Conservation (phyloP, 2,797 vertebrate genomes). For the Chrosomus eos region DNA sequence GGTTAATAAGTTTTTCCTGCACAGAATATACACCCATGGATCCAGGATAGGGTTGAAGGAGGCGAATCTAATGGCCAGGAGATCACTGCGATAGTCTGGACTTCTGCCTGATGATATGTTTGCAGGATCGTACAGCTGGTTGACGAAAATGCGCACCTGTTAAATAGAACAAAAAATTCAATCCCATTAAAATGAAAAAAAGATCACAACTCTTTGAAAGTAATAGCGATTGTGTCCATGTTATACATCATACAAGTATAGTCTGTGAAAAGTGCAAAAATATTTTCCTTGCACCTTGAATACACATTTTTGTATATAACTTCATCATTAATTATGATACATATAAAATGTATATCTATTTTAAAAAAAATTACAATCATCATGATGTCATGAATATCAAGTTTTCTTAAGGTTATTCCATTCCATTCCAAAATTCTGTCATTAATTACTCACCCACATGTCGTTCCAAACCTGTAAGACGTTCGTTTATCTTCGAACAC, state of each 20-base stretch:
- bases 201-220: background rate
- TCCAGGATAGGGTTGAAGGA: slow-evolving; percentile 84
- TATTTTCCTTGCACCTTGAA: background rate
- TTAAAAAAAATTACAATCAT: too few species aligned
- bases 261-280: background rate
- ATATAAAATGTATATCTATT: too few species aligned
- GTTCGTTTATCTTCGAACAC: too few species aligned
- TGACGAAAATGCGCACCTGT: slow-evolving; percentile 83
- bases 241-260: background rate
- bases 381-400: background rate
- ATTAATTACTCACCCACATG: too few species aligned
- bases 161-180: slow-evolving; percentile 9
- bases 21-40: slow-evolving; percentile 85
- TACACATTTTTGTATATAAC: background rate
- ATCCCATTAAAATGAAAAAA: background rate
- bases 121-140: slow-evolving; percentile 78
- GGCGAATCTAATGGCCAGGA: slow-evolving; percentile 83
- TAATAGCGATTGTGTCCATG: background rate
- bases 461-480: too few species aligned
- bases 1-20: slow-evolving; percentile 78
- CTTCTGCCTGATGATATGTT: slow-evolving; percentile 73
- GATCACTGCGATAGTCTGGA: slow-evolving; percentile 75
- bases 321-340: background rate
- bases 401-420: background rate
- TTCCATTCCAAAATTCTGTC: background rate